Evolutionary conservation across 2,797 vertebrate species (phyloP), one percentile per base, ranked within the genome.

Genomic region (Falco rusticolus): DNA sequence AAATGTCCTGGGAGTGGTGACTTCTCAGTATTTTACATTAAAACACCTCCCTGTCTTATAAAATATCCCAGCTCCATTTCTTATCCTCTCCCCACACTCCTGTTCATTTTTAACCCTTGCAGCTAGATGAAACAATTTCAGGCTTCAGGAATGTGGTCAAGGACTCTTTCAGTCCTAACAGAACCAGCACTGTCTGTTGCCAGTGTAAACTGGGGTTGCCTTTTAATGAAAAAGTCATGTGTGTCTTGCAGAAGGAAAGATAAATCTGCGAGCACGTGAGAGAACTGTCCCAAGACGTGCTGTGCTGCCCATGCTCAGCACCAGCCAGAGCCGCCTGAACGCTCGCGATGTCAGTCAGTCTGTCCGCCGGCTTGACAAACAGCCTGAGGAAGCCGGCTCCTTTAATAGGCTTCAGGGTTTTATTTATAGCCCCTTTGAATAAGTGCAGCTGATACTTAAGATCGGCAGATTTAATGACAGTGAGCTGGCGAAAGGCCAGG

Each of bases 401-500:
- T 97, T 97, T 96, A 97, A 97, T 34, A 91, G 79, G 82, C 76
- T 95, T 83, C 94, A 72, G 77, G 79, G 64, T 34, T 81, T 97
- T 97, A 97, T 97, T 98, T 97, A 97, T 97, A 97, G 88, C 90
- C 95, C 94, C 91, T 97, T 95, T 90, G 96, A 97, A 95, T 97
- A 98, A 97, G 96, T 96, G 97, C 94, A 93, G 81, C 96, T 97
- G 97, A 97, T 97, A 97, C 96, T 96, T 97, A 97, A 96, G 96
- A 98, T 96, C 74, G 93, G 94, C 63, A 41, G 95, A 94, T 97
- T 97, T 98, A 98, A 98, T 95, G 97, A 94, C 96, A 97, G 91
- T 3, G 43, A 92, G 93, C 93, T 97, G 97, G 97, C 96, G 2
- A 95, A 88, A 66, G 70, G 87, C 97, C 98, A 97, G 84, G 92